These are phyloP conservation scores for Hylaea fasciaria DNA, from an alignment of 2,888 invertebrate species.

Conservation along the genomic window DNA sequence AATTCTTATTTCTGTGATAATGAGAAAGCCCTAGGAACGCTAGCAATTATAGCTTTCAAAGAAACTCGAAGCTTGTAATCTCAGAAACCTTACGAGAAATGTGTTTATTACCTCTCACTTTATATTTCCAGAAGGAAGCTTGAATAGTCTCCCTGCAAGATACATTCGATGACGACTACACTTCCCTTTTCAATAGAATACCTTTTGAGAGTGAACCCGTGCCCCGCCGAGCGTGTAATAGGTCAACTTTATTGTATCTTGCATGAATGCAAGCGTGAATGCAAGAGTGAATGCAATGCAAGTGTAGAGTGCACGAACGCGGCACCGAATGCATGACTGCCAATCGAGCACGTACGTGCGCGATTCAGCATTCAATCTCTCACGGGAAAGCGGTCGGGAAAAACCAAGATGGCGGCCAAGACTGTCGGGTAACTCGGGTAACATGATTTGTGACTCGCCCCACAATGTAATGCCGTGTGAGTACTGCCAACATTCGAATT, in stretches of 20 bases:
- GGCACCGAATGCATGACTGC: constrained; percentile 28
- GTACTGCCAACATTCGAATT: constrained; percentile 64
- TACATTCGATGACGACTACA: constrained; percentile 9
- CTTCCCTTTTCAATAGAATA: constrained; percentile 22
- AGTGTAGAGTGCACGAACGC: constrained; percentile 39
- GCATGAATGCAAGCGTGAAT: constrained; percentile 24
- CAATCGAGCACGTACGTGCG: constrained; percentile 21
- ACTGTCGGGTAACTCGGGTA: constrained; percentile 58
- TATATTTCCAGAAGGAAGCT: constrained; percentile 14
- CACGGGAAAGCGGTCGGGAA: constrained; percentile 58
- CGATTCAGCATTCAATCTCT: constrained; percentile 55
- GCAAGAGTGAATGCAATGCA: constrained; percentile 18
- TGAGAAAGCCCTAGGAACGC: too few species aligned
- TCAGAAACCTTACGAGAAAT: too few species aligned
- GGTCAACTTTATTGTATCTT: constrained; percentile 36
- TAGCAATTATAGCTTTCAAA: too few species aligned
- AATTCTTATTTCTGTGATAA: too few species aligned
- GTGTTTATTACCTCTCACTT: too few species aligned
- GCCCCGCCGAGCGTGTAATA: constrained; percentile 41
- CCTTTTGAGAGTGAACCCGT: constrained; percentile 34
- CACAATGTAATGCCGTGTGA: constrained; percentile 58
- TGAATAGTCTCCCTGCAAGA: constrained; percentile 5
- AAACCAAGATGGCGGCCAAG: constrained; percentile 64
- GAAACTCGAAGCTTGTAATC: too few species aligned
- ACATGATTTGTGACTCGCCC: constrained; percentile 69